Evolutionary conservation across 2,797 vertebrate genomes (phyloP), one percentile per base, ranked within the genome.

Genomic region (Sebastes aleutianus): DNA sequence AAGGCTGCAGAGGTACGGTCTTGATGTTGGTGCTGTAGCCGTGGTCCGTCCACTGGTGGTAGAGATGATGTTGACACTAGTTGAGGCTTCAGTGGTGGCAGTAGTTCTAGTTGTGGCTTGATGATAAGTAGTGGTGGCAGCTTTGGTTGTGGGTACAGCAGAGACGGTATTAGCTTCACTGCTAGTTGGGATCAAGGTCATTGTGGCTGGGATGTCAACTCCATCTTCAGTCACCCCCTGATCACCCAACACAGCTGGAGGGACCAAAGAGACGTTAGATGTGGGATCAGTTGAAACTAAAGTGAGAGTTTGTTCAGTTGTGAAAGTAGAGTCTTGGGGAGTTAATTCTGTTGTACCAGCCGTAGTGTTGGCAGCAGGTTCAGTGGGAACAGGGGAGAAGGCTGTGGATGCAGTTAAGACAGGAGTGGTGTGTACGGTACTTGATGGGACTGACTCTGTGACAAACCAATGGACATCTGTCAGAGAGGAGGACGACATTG

Each of bases 1-100:
- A 73, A 96, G 90, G 73, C 96, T 96, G 62, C 99, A 99, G 88
- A 98, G 88, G 0, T 97, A 99, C 0, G 94, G 95, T 14, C 94
- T 96, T 66, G 91, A 85, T 57, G 96, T 94, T 24, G 96, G 89
- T 8, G 94, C 87, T 0, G 83, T 18, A 54, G 85, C 72, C 11
- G 79, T 89, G 61, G 76, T 89, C 62, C 70, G 89, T 47, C 39
- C 66, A n/a, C 81, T 84, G 78, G 91, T 73, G n/a, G 92, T 78
- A 4, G 87, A 71, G 0, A 62, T 83, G 75, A 91, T 4, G 32
- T 14, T 79, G 71, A 84, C 83, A 47, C 26, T 56, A 53, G 86
- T 92, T 70, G 87, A 83, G 1, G 93, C 74, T 0, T 83, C 83
- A 53, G 93, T 43, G 20, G 83, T 77, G 31, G 79, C 76, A 82